phyloP scores from a whole-genome alignment of 2,797 vertebrate species.

The Peromyscus melanophrys region DNA sequence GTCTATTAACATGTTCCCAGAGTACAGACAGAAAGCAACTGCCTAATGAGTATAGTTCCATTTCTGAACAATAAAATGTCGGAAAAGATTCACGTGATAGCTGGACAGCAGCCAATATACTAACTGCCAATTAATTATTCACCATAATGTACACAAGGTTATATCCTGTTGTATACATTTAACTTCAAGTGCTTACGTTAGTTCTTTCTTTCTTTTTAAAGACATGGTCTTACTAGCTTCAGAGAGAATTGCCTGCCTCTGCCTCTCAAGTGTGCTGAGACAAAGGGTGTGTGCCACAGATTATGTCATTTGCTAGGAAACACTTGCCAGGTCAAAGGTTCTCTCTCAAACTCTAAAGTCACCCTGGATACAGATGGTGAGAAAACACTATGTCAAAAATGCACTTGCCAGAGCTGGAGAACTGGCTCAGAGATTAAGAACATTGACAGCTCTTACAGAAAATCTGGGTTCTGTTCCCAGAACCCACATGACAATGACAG shows the following conservation, averaged over 20 bases:
- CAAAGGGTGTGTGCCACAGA: background rate
- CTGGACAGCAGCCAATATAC: background rate
- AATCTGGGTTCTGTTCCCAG: too few relatives aligned
- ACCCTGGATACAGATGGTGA: background rate
- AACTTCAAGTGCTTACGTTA: background rate
- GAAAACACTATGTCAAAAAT: conserved; percentile 30
- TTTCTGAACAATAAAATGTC: background rate
- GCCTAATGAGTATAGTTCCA: background rate
- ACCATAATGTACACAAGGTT: background rate
- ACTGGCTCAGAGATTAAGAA: background rate
- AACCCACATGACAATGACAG: background rate
- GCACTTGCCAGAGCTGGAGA: background rate
- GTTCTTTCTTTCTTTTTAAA: background rate
- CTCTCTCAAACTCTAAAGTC: background rate
- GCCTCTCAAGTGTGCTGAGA: background rate
- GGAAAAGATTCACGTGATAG: background rate
- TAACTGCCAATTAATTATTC: background rate
- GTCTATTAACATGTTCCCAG: background rate
- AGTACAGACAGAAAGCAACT: background rate
- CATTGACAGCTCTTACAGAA: too few relatives aligned
- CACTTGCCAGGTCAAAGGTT: background rate
- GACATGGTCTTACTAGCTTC: background rate
- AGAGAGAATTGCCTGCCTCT: too few relatives aligned
- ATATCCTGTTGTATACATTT: background rate
- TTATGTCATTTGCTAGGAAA: background rate